Evolutionary conservation across 1,140 invertebrate genomes (phyloP), one percentile per base, ranked within the genome.

Genomic region (Drosophila suzukii): DNA sequence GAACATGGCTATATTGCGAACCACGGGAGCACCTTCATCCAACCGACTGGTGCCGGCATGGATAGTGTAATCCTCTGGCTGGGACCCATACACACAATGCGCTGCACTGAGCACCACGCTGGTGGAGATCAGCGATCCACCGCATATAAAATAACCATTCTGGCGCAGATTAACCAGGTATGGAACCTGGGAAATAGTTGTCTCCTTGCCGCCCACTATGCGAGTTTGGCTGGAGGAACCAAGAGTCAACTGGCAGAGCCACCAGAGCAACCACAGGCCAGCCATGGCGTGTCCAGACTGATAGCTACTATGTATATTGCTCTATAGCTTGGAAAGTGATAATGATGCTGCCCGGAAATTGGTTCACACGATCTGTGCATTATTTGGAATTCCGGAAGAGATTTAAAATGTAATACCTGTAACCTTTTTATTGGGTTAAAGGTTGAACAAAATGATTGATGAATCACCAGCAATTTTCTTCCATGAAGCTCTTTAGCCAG

Each of bases 51-150:
- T 76, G 3, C 90, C 90, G 7, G 80, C 90, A 32, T 90, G 62
- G 4, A 91, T 61, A 3, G 71, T 90, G 15, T 78, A 81, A 8
- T 74, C 73, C 36, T 63, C 38, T 1, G 81, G 57, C 7, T 58
- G 17, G 4, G 62, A 63, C 8, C 73, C 74, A 54, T 78, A 68
- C 3, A 91, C 81, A 20, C 89, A 91, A 36, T 91, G 90, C 0
- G 90, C 90, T 0, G 90, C 90, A 51, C 81, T 91, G 0, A 91
- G 75, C 32, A 91, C 90, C 15, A 56, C 75, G 13, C 59, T 82
- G 30, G 61, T 1, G 0, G 83, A 72, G 12, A 91, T 51, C 15
- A 91, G 15, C 1, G 90, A 89, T 0, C 90, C 90, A 5, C 90
- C 90, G 27, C 90, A 91, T 2, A 81, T 73, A 34, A 91, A 91